Base-by-base conservation (phyloP, 1,140 invertebrate genomes). In the Acyrthosiphon pisum region DNA sequence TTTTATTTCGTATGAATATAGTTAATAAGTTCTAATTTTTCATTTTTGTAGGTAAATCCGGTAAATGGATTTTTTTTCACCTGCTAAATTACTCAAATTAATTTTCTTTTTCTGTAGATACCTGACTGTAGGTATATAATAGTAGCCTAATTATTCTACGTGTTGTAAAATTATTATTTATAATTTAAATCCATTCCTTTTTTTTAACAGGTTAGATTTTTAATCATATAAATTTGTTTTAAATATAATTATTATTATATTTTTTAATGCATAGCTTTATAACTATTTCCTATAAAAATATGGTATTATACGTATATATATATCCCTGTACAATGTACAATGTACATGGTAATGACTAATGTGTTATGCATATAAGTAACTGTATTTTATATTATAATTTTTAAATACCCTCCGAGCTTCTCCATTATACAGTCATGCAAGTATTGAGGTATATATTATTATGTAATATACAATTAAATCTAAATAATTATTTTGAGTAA, bases 151-250 rank as follows among this genome's bases (percentile, higher is more conserved):
- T 76, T 35, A 76, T 18, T 35, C 4, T 76, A 35, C n/a, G 60
- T 18, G 4, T 76, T 76, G 14, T 76, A 76, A 60, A 76, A 76
- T 76, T n/a, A 76, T 76, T 76, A 68, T 76, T 14, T 76, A 6
- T 76, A 76, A 76, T 76, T 76, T n/a, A 76, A n/a, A 30, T 76
- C 18, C 14, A 76, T n/a, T 2, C 26, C 20, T 76, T n/a, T 76
- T 76, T 76, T 76, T 76, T 76, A 76, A 76, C 60, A n/a, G 60
- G 60, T 76, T 76, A 68, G n/a, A 76, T 18, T n/a, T n/a, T 76
- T 76, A n/a, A 76, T n/a, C 30, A n/a, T 76, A 76, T 18, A 56
- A 26, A n/a, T 35, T 18, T 76, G 14, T 76, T 76, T n/a, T 76
- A n/a, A 76, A n/a, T n/a, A 76, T n/a, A n/a, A 76, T 18, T 68